Evolutionary conservation across 2,113 vertebrate species (phyloP).

Genomic region (Thalassoma bifasciatum): DNA sequence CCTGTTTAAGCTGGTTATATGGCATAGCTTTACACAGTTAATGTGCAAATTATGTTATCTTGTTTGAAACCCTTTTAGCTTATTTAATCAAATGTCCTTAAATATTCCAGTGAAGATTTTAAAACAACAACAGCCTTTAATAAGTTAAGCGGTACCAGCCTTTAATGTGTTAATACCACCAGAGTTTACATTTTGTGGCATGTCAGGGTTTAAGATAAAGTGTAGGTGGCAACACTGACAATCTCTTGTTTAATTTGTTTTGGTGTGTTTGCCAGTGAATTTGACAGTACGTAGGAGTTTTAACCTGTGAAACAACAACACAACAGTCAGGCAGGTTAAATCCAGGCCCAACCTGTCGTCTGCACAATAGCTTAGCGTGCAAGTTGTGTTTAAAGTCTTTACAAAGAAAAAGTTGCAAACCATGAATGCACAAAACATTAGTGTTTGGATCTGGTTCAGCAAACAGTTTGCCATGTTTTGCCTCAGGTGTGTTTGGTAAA

Average conservation of each 20-base stretch:
- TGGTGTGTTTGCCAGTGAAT: background rate
- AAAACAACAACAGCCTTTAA: no score
- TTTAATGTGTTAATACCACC: no score
- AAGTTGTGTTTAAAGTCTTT: background rate
- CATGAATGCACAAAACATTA: slow-evolving; percentile 13
- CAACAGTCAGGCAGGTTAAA: background rate
- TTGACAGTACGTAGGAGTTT: background rate
- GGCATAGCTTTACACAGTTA: no score
- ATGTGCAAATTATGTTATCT: no score
- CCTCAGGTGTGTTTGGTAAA: slow-evolving; percentile 61
- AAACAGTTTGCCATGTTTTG: slow-evolving; percentile 62
- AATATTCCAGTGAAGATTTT: no score
- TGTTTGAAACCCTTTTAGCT: no score
- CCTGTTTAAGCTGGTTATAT: no score
- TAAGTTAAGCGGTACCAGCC: no score
- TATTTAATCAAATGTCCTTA: no score
- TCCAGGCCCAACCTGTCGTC: background rate
- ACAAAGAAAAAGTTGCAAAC: slow-evolving; percentile 25
- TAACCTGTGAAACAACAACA: background rate
- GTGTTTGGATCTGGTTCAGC: slow-evolving; percentile 51
- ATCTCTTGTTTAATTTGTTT: background rate
- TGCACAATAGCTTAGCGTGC: background rate
- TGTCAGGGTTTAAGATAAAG: background rate
- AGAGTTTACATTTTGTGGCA: no score
- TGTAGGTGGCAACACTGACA: background rate